Evolutionary conservation across 1,140 invertebrate genomes (phyloP).

Genomic region (Goniozus legneri): DNA sequence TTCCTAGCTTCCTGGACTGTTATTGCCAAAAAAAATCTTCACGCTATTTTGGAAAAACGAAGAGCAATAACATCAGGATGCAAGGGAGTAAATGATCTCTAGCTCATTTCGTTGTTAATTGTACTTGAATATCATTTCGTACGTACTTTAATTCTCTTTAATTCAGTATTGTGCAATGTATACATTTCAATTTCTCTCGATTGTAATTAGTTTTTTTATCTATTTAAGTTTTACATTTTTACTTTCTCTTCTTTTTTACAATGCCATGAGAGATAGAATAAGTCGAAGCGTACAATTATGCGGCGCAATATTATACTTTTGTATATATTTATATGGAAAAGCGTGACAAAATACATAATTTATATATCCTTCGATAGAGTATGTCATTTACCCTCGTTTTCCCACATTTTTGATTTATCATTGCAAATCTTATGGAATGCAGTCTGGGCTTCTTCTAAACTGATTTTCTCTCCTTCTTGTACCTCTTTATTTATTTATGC

Average conservation of each 20-base stretch:
- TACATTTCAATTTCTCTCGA: constrained; percentile 43
- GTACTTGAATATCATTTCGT: constrained; percentile 20
- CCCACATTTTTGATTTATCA: no score
- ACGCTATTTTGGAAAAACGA: not conserved
- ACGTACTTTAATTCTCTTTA: constrained; percentile 23
- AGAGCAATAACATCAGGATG: not conserved
- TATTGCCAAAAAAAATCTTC: not conserved
- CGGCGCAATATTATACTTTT: constrained; percentile 38
- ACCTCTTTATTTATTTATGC: no score
- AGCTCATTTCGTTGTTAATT: constrained; percentile 27
- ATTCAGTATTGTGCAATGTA: constrained; percentile 50
- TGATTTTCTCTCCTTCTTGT: no score
- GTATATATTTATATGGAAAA: constrained; percentile 52
- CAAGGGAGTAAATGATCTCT: constrained; percentile 37
- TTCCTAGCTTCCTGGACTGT: not conserved
- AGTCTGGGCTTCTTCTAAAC: no score
- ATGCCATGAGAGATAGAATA: constrained; percentile 24
- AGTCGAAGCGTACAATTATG: constrained; percentile 22
- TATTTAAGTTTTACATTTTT: constrained; percentile 9
- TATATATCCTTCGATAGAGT: constrained; percentile 41
- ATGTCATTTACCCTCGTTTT: constrained; percentile 8
- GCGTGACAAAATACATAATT: constrained; percentile 53
- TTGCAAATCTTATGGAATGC: no score
- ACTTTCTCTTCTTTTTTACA: constrained; percentile 16
- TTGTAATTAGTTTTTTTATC: constrained; percentile 9